Conservation (phyloP, 2,797 vertebrate species). For the Morelia viridis region DNA sequence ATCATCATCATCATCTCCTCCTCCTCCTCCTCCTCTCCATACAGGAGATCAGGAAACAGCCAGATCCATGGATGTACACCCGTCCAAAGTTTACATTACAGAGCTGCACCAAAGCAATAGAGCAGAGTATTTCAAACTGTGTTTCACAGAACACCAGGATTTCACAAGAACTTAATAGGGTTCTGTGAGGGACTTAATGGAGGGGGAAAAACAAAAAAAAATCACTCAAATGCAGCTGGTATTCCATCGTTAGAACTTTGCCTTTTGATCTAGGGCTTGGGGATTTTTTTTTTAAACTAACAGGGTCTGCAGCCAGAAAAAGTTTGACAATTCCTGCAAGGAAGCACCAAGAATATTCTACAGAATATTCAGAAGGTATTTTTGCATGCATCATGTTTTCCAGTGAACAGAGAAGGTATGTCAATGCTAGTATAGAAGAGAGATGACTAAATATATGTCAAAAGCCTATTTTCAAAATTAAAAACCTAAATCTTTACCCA, state of each 20-base stretch:
- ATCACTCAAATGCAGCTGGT: not conserved
- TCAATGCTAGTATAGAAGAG: not conserved
- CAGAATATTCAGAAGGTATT: not conserved
- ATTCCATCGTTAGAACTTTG: not conserved
- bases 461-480: not conserved
- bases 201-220: not conserved
- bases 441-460: not conserved
- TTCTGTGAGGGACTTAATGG: not conserved
- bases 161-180: not conserved
- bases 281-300: not conserved
- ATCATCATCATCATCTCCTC: no score
- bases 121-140: not conserved
- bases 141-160: not conserved
- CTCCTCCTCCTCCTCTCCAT: not conserved
- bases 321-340: not conserved
- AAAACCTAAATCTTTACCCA: not conserved
- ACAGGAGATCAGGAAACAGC: not conserved
- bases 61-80: not conserved
- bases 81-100: not conserved
- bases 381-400: not conserved
- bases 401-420: not conserved
- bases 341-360: not conserved
- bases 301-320: not conserved
- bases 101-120: not conserved
- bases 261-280: not conserved